Base-by-base conservation (phyloP, 2,797 vertebrate species). In the Phataginus tricuspis region DNA sequence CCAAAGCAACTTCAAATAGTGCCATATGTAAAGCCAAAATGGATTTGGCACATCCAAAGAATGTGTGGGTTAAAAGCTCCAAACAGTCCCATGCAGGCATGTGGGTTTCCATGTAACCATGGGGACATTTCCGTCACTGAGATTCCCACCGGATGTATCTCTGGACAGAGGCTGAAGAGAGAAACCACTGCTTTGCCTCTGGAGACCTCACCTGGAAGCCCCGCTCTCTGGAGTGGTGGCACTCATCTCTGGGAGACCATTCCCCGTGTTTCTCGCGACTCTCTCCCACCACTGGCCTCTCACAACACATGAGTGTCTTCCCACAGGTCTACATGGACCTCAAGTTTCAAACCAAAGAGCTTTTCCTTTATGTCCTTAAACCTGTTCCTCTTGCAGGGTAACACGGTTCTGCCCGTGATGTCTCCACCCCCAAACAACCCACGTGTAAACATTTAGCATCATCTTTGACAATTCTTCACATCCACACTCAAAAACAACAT, bases 1-100 rank as follows among this genome's bases (percentile, higher is more conserved):
- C 68, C 89, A 83, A 66, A 64, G 55, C 69, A 93, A 69, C 69
- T 80, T 92, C 80, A 86, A 71, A 68, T 25, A 90, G 42, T 25
- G 75, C 79, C 75, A 90, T 75, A 90, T 83, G 91, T 75, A 92
- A 92, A 72, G 63, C 49, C 45, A 69, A 96, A 95, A 92, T n/a
- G 87, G 64, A 92, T 82, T 49, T 96, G 96, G 88, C 88, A 91
- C 42, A 77, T 68, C 66, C 78, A 21, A 78, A 94, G 71, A 91
- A 55, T 16, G 51, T 82, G 95, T 79, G 82, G 85, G 82, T 89
- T 82, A 94, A 85, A 89, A 16, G 75, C 42, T 88, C 57, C 78
- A 53, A 87, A 79, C 68, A 51, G 31, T 63, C 23, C 4, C 51
- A 45, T 69, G n/a, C 37, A 68, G 21, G 83, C 74, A 55, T 75